Conservation (phyloP, 2,888 invertebrate genomes). For the Druceiella hillmani region DNA sequence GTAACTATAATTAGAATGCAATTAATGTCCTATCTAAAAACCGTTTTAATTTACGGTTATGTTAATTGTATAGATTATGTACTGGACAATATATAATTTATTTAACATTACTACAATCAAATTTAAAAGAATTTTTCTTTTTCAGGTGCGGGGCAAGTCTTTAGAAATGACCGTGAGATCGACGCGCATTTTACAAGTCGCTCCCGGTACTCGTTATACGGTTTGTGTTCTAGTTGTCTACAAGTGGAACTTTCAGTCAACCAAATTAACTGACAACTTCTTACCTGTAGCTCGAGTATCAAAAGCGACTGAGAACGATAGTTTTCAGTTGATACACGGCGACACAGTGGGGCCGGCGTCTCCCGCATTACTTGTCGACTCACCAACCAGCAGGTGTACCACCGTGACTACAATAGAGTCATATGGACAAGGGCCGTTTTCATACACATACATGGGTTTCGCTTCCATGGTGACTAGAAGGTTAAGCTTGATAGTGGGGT, state of each 20-base stretch:
- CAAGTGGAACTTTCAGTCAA: slow-evolving; percentile 55
- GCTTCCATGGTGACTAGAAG: slow-evolving; percentile 75
- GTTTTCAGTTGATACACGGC: slow-evolving; percentile 45
- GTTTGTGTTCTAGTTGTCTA: slow-evolving; percentile 87
- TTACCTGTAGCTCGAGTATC: slow-evolving; percentile 50
- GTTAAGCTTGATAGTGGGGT: slow-evolving; percentile 79
- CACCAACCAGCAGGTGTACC: slow-evolving; percentile 70
- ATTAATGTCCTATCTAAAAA: no score
- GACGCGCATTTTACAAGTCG: slow-evolving; percentile 67
- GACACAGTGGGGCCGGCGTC: slow-evolving; percentile 55
- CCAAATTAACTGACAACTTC: slow-evolving; percentile 38
- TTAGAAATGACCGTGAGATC: slow-evolving; percentile 69
- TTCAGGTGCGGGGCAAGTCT: slow-evolving; percentile 70
- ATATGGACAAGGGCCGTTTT: slow-evolving; percentile 57
- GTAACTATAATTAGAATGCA: no score
- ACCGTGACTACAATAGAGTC: slow-evolving; percentile 70
- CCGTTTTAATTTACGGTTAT: no score
- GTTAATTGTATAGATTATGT: no score
- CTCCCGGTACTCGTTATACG: slow-evolving; percentile 74
- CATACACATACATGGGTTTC: slow-evolving; percentile 63
- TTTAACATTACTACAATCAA: no score
- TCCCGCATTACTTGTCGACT: slow-evolving; percentile 58
- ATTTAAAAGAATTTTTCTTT: no score
- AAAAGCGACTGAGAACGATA: slow-evolving; percentile 36
- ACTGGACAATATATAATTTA: no score